Percentiles rank a stretch among this genome's conserved stretches.
Evolutionary conservation across 2,113 vertebrate species (phyloP).

Genomic region (Sebastes schlegelii): DNA sequence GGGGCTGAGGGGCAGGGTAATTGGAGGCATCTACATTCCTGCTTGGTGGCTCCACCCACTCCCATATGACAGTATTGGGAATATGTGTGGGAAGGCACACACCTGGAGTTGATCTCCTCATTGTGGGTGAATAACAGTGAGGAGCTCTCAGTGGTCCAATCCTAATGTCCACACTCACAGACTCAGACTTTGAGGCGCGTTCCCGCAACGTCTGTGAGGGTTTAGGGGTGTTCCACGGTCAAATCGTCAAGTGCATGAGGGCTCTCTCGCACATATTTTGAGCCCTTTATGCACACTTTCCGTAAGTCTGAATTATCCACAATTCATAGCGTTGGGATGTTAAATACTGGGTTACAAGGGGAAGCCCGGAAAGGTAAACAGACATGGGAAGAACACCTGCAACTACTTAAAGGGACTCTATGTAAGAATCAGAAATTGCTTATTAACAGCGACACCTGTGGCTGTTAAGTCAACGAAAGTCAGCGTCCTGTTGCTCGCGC

Average conservation of each 20-base stretch:
- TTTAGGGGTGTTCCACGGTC: not conserved
- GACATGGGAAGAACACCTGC: too few species aligned
- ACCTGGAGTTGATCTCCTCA: not conserved
- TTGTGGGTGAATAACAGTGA: not conserved
- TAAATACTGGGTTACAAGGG: not conserved
- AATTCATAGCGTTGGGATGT: not conserved
- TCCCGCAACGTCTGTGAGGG: not conserved
- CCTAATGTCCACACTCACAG: not conserved
- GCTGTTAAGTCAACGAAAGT: too few species aligned
- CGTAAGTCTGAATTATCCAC: not conserved
- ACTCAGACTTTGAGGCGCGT: not conserved
- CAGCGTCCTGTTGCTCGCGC: too few species aligned
- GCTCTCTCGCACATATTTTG: not conserved
- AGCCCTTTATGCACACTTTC: not conserved
- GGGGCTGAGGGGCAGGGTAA: not conserved
- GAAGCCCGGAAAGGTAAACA: too few species aligned
- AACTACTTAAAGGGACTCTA: too few species aligned
- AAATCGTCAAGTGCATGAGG: not conserved
- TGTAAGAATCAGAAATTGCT: too few species aligned
- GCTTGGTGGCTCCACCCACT: not conserved
- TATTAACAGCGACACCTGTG: too few species aligned
- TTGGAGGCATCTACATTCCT: not conserved
- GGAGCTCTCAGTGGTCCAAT: not conserved
- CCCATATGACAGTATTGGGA: not conserved
- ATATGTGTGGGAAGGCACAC: not conserved